phyloP scores from a whole-genome alignment of 2,888 invertebrate species.

The Ormia ochracea region DNA sequence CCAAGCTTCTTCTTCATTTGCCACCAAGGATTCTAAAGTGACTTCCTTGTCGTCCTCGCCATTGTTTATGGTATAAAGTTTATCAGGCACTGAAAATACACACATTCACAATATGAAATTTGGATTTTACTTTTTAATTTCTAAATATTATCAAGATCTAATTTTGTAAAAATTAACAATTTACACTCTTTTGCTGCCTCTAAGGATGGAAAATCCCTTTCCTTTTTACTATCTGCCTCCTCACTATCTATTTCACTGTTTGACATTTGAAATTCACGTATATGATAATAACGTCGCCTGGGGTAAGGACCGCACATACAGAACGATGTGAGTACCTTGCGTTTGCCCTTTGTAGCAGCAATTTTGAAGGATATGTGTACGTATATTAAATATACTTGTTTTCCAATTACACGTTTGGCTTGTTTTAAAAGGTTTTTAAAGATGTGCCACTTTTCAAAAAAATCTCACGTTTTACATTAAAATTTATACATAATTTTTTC shows the following conservation, averaged over 20 bases:
- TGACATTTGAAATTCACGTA: constrained; percentile 72
- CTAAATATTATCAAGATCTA: background rate
- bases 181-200: constrained; percentile 21
- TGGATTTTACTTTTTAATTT: background rate
- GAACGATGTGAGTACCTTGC: constrained; percentile 71
- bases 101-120: background rate
- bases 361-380: constrained; percentile 71
- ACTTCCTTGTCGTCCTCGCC: constrained; percentile 81
- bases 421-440: constrained; percentile 6
- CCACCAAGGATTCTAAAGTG: constrained; percentile 77
- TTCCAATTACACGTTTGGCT: background rate
- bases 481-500: constrained; percentile 35
- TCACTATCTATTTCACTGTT: constrained; percentile 70
- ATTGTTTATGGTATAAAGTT: constrained; percentile 85
- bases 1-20: constrained; percentile 83
- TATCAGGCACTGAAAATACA: constrained; percentile 81
- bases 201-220: constrained; percentile 64
- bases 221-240: constrained; percentile 67
- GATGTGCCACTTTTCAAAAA: constrained; percentile 28
- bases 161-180: too few relatives aligned
- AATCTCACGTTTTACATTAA: constrained; percentile 22
- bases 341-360: constrained; percentile 70
- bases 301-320: constrained; percentile 74
- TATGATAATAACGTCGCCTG: constrained; percentile 71
- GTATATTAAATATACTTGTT: background rate